These are phyloP conservation scores for Loris lydekkerianus DNA, from an alignment of 2,797 vertebrate species.

Conservation along the genomic window DNA sequence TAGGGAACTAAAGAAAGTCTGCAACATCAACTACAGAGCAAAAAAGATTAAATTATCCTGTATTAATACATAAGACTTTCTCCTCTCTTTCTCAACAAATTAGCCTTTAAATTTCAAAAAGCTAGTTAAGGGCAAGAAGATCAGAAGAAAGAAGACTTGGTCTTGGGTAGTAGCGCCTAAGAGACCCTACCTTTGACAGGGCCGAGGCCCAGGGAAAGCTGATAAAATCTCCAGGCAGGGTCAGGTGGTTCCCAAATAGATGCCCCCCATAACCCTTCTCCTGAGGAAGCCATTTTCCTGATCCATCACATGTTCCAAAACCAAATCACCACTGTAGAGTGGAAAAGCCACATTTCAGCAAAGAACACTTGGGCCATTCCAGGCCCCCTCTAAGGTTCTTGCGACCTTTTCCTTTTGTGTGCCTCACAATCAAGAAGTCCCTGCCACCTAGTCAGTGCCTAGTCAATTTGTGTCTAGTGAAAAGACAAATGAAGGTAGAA, in stretches of 20 bases:
- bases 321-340: not conserved
- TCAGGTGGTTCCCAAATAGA: not conserved
- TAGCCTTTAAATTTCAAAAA: slow-evolving; percentile 48
- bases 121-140: not conserved
- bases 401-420: not conserved
- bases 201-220: not conserved
- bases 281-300: not conserved
- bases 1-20: not conserved
- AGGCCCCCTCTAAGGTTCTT: not conserved
- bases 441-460: not conserved
- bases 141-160: not conserved
- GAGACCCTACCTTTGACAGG: not conserved
- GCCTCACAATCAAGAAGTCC: not conserved
- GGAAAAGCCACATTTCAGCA: not conserved
- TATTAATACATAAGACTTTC: not conserved
- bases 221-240: not conserved
- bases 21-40: not conserved
- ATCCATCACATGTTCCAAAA: not conserved
- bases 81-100: not conserved
- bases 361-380: not conserved
- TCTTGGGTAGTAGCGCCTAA: not conserved
- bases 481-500: not conserved
- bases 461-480: not conserved
- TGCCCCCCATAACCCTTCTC: not conserved
- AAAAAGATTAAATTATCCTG: not conserved